Evolutionary conservation across 2,888 invertebrate genomes (phyloP), one percentile per base, ranked within the genome.

Genomic region (Griposia aprilina): DNA sequence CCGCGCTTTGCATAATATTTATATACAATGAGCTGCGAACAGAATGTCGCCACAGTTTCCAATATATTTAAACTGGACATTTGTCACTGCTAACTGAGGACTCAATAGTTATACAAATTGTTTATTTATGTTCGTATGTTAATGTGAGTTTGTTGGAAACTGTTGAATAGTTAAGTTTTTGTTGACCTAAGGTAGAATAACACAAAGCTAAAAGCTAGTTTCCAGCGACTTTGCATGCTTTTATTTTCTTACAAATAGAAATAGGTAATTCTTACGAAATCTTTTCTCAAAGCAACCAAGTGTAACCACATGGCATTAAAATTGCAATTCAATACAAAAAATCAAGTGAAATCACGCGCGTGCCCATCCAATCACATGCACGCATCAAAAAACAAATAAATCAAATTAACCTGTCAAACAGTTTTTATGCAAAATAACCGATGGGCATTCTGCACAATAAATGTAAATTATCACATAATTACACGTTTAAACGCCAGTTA

Each of bases 381-480:
- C 71, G 57, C 57, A 78, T 74, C 74, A 55, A 75, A 63, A 74
- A 81, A 69, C 73, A 71, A 81, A 85, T 85, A 81, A 86, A 85
- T 85, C 86, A 86, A 67, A 10, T 11, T 10, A 36, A 3, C 79
- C 68, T 75, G 83, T 83, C 86, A 86, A 83, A 68, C 36, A 68
- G 63, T 80, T 86, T 84, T 86, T 76, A 85, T 83, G 81, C 73
- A 81, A 83, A 86, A 74, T 41, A 48, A 72, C 81, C 78, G 48
- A 76, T 82, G 74, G 69, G 8, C 71, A 86, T 79, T 81, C 20
- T n/a, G 41, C 71, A n/a, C 73, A 86, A 81, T 83, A 79, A 73
- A 87, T 83, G 83, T 71, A 88, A 85, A 85, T 87, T 81, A 83
- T 75, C 57, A 62, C 66, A 78, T 88, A 88, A 88, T 88, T 82